A percentile compares a stretch with the other conserved stretches of the same genome.
phyloP scores from a whole-genome alignment of 2,113 vertebrate genomes.

The Corythaixoides concolor region DNA sequence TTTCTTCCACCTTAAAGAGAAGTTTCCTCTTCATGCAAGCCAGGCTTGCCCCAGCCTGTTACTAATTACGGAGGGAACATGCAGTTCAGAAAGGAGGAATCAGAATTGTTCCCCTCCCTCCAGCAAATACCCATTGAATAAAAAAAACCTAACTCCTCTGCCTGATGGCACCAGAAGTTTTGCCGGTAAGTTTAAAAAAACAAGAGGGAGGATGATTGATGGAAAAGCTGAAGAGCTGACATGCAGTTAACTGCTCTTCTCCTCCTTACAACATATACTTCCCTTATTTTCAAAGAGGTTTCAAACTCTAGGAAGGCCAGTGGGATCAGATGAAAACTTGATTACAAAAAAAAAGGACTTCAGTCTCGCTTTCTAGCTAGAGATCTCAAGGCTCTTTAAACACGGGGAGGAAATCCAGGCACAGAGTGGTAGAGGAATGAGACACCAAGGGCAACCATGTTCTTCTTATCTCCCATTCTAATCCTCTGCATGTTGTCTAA shows the following conservation, averaged over 20 bases:
- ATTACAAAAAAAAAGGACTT: background rate
- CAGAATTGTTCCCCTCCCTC: conserved; percentile 39
- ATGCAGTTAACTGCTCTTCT: background rate
- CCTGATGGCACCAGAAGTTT: background rate
- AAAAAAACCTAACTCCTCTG: background rate
- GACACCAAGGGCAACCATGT: background rate
- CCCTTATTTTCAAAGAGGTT: background rate
- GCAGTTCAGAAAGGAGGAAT: conserved; percentile 62
- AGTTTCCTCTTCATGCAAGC: conserved; percentile 1
- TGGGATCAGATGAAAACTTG: background rate
- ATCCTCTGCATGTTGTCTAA: background rate
- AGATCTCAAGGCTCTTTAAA: background rate
- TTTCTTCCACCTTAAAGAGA: conserved; percentile 34
- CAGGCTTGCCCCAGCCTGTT: conserved; percentile 73
- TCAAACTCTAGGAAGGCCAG: background rate
- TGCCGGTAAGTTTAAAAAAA: background rate
- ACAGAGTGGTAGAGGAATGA: background rate
- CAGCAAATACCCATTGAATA: conserved; percentile 30
- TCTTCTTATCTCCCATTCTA: background rate
- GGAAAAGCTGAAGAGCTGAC: background rate
- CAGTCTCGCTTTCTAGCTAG: background rate
- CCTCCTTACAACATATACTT: background rate
- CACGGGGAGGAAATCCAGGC: background rate
- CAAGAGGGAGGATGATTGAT: background rate
- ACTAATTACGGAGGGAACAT: conserved; percentile 73